Percentiles rank a stretch among this genome's conserved stretches.
These are phyloP conservation scores for Abrostola tripartita DNA, from an alignment of 2,888 invertebrate genomes.

Conservation along the genomic window DNA sequence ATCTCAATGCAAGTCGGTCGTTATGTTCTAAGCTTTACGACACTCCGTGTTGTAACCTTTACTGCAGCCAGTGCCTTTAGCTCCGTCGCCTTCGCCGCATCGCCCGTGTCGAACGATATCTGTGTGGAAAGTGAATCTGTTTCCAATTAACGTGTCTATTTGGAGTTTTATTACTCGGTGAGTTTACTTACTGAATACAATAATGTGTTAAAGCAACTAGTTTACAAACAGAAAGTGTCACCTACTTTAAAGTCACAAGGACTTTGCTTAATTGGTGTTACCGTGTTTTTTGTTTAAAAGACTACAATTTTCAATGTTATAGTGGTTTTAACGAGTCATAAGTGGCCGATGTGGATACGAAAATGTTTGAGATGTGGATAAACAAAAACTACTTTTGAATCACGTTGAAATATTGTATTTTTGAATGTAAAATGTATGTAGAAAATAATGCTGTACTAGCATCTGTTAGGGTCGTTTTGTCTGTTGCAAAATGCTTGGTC, in stretches of 20 bases:
- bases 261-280: conserved; percentile 12
- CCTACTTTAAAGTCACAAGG: conserved; percentile 41
- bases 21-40: conserved; percentile 37
- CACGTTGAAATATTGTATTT: no score
- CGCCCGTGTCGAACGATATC: conserved; percentile 1
- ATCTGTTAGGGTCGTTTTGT: no score
- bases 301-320: conserved; percentile 5
- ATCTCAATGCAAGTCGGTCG: conserved; percentile 23
- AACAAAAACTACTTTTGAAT: no score
- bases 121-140: conserved; percentile 17
- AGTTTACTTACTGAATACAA: conserved; percentile 15
- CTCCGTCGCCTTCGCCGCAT: conserved; percentile 67
- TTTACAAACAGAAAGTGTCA: conserved; percentile 36
- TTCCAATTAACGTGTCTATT: conserved; percentile 17
- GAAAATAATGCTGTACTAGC: no score
- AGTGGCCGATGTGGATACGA: no score
- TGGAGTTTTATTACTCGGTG: conserved; percentile 30
- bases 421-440: no score
- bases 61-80: conserved; percentile 72
- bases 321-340: no score
- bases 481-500: no score
- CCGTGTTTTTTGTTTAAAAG: background rate
- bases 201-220: background rate
- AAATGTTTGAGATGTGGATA: no score
- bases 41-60: conserved; percentile 41